A percentile compares a stretch with the other conserved stretches of the same genome.
phyloP scores from a whole-genome alignment of 1,140 invertebrate genomes.

The Drosophila bipectinata region DNA sequence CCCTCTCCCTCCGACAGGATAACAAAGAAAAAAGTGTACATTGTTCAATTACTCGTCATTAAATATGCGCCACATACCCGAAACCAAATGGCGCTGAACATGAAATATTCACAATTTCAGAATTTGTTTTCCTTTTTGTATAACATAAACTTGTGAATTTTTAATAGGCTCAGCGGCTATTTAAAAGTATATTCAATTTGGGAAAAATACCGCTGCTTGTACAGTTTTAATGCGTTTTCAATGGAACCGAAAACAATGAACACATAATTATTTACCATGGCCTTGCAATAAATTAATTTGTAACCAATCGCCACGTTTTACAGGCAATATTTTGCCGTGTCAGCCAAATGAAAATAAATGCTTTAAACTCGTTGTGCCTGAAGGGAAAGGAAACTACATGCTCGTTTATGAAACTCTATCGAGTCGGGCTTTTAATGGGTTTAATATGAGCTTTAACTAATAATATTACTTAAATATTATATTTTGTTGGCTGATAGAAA shows the following conservation, averaged over 20 bases:
- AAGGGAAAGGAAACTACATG: not conserved
- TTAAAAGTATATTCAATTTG: conserved; percentile 19
- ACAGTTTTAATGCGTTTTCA: conserved; percentile 27
- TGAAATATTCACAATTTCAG: conserved; percentile 31
- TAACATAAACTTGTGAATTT: conserved; percentile 21
- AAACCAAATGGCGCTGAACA: conserved; percentile 21
- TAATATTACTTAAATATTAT: conserved; percentile 12
- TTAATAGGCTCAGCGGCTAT: conserved; percentile 5
- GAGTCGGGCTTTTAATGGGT: no score
- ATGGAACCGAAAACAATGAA: conserved; percentile 24
- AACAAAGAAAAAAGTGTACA: conserved; percentile 15
- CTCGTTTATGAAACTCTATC: not conserved
- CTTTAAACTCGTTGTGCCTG: not conserved
- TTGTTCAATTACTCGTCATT: conserved; percentile 44
- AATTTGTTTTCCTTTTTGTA: conserved; percentile 17
- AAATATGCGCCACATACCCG: conserved; percentile 12
- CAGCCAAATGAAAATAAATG: conserved; percentile 12
- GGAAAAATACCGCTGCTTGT: conserved; percentile 10
- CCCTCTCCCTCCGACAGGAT: conserved; percentile 14
- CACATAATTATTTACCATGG: conserved; percentile 34
- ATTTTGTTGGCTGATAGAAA: conserved; percentile 12
- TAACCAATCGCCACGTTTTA: conserved; percentile 7
- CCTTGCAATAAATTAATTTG: conserved; percentile 27
- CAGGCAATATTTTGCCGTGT: not conserved
- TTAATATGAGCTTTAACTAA: not conserved